phyloP scores from a whole-genome alignment of 2,113 vertebrate genomes.

The Verasper variegatus region DNA sequence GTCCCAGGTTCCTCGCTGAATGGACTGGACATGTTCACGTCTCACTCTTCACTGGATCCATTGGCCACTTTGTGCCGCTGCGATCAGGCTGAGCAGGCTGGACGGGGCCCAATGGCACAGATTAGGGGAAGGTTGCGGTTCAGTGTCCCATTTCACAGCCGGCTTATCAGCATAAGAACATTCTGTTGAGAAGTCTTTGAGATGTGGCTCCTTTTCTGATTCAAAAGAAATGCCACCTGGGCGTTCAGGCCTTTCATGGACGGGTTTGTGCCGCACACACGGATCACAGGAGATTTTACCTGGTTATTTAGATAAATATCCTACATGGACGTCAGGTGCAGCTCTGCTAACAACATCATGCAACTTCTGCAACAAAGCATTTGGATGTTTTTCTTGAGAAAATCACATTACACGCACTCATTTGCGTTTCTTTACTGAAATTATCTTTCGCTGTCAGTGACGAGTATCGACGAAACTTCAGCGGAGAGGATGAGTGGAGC shows the following conservation, averaged over 20 bases:
- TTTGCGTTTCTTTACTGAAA: conserved; percentile 13
- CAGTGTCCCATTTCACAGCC: neutral
- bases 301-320: too few species aligned
- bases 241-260: neutral
- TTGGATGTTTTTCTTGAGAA: conserved; percentile 6
- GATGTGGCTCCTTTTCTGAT: neutral
- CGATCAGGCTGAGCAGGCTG: neutral
- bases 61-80: neutral
- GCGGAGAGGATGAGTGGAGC: conserved; percentile 20
- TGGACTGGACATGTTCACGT: neutral
- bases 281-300: too few species aligned
- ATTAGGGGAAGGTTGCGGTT: neutral
- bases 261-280: too few species aligned
- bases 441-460: conserved; percentile 22
- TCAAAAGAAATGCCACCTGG: neutral
- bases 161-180: neutral
- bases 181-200: neutral
- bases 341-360: too few species aligned
- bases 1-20: neutral
- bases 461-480: conserved; percentile 52
- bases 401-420: conserved; percentile 12
- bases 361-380: neutral
- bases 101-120: neutral
- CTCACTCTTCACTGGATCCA: neutral
- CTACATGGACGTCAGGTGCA: too few species aligned